phyloP scores from a whole-genome alignment of 1,140 invertebrate genomes.

The Homalodisca vitripennis region DNA sequence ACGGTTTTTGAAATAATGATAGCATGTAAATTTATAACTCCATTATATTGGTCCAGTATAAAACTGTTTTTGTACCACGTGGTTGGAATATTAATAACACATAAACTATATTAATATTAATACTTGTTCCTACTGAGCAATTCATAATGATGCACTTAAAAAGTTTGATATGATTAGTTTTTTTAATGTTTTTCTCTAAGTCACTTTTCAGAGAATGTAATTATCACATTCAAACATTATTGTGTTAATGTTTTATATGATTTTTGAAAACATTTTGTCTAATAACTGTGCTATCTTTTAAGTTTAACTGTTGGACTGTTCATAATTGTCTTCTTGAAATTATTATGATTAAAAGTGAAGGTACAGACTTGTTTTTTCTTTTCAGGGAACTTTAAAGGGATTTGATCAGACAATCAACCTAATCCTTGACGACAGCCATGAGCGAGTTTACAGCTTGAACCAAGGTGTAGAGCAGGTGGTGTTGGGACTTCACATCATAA shows the following conservation, averaged over 20 bases:
- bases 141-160: too few species aligned
- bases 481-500: slow-evolving; percentile 93
- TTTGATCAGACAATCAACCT: slow-evolving; percentile 99
- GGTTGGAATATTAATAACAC: too few species aligned
- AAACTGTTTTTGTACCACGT: too few species aligned
- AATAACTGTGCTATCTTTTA: slow-evolving; percentile 9
- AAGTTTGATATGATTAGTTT: too few species aligned
- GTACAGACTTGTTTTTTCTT: too few species aligned
- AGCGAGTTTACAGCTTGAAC: slow-evolving; percentile 90
- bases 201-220: not conserved
- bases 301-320: not conserved
- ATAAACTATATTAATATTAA: too few species aligned
- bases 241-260: not conserved
- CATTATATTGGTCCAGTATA: too few species aligned
- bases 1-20: too few species aligned
- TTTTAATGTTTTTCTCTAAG: slow-evolving; percentile 1
- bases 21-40: too few species aligned
- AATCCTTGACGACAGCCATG: slow-evolving; percentile 96
- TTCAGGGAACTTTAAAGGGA: slow-evolving; percentile 80
- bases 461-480: slow-evolving; percentile 95
- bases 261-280: not conserved
- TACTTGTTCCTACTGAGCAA: too few species aligned
- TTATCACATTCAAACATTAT: not conserved
- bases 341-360: slow-evolving; percentile 40
- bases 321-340: slow-evolving; percentile 10